phyloP scores from a whole-genome alignment of 2,797 vertebrate species.

The Tragelaphus oryx region DNA sequence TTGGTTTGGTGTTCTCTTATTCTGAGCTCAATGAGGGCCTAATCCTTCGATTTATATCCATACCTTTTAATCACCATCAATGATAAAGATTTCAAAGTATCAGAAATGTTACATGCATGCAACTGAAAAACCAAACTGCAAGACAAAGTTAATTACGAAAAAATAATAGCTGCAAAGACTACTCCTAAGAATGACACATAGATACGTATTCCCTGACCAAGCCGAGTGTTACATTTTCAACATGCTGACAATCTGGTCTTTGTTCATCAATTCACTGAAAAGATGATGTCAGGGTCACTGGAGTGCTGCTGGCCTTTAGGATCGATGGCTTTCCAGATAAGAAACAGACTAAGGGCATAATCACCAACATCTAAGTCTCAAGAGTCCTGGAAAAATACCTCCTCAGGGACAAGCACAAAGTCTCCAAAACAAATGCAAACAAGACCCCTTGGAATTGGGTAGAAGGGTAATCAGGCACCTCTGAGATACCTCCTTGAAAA shows the following conservation, averaged over 20 bases:
- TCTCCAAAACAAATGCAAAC: slow-evolving; percentile 36
- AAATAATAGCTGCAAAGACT: slow-evolving; percentile 49
- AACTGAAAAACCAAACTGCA: slow-evolving; percentile 41
- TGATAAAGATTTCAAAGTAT: slow-evolving; percentile 22
- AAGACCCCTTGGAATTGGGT: neutral
- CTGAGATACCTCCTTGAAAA: neutral
- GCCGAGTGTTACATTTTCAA: slow-evolving; percentile 58
- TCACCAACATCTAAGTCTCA: slow-evolving; percentile 35
- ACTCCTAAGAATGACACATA: slow-evolving; percentile 41
- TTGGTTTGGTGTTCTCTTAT: neutral
- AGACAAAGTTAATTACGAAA: slow-evolving; percentile 15
- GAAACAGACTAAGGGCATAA: slow-evolving; percentile 33
- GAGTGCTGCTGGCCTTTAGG: slow-evolving; percentile 41
- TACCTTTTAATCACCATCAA: neutral
- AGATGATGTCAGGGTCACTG: slow-evolving; percentile 60
- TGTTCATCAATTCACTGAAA: slow-evolving; percentile 54
- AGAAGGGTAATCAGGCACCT: neutral
- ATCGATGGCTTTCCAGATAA: slow-evolving; percentile 37
- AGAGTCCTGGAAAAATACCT: slow-evolving; percentile 20
- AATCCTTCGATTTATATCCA: slow-evolving; percentile 20
- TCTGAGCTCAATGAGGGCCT: neutral
- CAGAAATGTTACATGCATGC: slow-evolving; percentile 2
- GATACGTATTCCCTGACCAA: slow-evolving; percentile 44
- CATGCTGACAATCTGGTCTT: slow-evolving; percentile 62
- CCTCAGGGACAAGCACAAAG: slow-evolving; percentile 1